These are phyloP conservation scores for Sebastes trivittatus DNA, from an alignment of 2,797 vertebrate species.

Conservation along the genomic window DNA sequence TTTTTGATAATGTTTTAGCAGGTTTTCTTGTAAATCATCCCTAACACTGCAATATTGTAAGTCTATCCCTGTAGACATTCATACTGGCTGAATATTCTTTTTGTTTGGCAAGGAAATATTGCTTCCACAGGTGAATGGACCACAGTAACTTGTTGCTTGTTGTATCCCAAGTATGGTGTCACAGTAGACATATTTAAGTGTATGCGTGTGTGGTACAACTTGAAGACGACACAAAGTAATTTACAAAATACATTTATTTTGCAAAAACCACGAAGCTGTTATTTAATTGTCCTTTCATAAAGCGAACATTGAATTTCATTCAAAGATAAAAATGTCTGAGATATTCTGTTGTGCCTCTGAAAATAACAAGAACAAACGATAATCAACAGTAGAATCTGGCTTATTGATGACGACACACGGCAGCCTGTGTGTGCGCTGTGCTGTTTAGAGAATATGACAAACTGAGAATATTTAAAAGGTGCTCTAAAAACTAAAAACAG, in stretches of 20 bases:
- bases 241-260: constrained; percentile 63
- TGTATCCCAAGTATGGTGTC: neutral
- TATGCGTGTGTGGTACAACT: neutral
- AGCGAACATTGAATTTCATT: constrained; percentile 34
- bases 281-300: constrained; percentile 6
- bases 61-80: too few species aligned
- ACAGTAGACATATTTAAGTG: neutral
- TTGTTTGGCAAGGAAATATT: too few species aligned
- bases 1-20: too few species aligned
- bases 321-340: constrained; percentile 9
- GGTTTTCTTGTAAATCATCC: too few species aligned
- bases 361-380: neutral
- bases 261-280: constrained; percentile 13
- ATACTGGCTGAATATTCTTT: too few species aligned
- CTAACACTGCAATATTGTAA: too few species aligned
- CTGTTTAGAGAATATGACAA: neutral
- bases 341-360: constrained; percentile 29
- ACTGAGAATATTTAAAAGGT: constrained; percentile 7
- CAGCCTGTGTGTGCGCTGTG: neutral
- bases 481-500: constrained; percentile 7
- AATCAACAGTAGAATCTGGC: neutral
- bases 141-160: neutral
- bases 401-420: neutral
- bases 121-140: too few species aligned
- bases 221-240: constrained; percentile 7